Conservation (phyloP, 2,797 vertebrate genomes). For the Neopelma chrysocephalum region DNA sequence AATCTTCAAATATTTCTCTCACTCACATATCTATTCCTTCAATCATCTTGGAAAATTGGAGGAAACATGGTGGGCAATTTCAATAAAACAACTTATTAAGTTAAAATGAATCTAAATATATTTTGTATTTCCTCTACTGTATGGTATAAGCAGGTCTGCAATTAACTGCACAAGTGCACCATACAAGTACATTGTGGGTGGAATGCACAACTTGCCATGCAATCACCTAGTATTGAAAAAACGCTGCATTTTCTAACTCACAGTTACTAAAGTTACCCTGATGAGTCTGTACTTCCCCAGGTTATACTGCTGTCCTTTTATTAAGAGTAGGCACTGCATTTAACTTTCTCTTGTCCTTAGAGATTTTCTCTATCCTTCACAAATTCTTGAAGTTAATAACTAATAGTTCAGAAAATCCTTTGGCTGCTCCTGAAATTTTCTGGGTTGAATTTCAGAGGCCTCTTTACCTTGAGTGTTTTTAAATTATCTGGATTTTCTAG, state of each 20-base stretch:
- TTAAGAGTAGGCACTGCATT: background rate
- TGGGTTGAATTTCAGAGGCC: background rate
- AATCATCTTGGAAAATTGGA: conserved; percentile 5
- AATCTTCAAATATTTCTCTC: conserved; percentile 3
- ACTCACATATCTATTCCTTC: background rate
- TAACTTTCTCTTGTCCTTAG: background rate
- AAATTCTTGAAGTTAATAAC: conserved; percentile 8
- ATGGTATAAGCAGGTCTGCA: conserved; percentile 23
- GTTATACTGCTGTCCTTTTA: background rate
- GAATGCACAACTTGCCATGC: conserved; percentile 7
- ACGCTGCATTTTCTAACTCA: background rate
- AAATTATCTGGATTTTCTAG: background rate
- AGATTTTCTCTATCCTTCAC: background rate
- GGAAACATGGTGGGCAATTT: background rate
- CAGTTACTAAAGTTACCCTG: background rate
- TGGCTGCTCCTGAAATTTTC: background rate
- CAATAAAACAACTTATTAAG: background rate
- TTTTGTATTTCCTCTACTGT: background rate
- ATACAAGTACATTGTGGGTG: conserved; percentile 11
- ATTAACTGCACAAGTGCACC: background rate
- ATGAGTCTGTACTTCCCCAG: background rate
- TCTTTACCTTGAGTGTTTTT: background rate
- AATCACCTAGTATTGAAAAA: conserved; percentile 65
- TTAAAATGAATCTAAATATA: background rate
- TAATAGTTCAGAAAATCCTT: background rate